phyloP scores from a whole-genome alignment of 2,888 invertebrate species.

The Clivina fossor region DNA sequence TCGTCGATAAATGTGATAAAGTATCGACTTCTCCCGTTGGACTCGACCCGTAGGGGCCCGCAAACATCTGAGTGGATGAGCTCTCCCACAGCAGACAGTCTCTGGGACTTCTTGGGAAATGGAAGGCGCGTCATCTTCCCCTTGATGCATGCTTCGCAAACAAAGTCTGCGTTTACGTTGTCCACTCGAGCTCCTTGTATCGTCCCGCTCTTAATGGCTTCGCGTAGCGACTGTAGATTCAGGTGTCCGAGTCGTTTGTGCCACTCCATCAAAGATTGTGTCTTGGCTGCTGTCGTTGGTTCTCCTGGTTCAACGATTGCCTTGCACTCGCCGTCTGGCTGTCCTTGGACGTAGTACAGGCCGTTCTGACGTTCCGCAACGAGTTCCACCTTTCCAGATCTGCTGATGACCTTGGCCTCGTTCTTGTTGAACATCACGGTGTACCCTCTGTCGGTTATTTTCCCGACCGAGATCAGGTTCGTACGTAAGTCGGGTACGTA shows the following conservation, averaged over 20 bases:
- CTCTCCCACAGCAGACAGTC: slow-evolving; percentile 31
- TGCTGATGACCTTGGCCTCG: slow-evolving; percentile 19
- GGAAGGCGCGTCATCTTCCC: slow-evolving; percentile 32
- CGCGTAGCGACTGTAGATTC: slow-evolving; percentile 5
- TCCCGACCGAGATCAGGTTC: slow-evolving; percentile 18
- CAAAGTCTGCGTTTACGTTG: slow-evolving; percentile 20
- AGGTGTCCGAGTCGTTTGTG: slow-evolving; percentile 14
- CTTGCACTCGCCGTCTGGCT: not conserved
- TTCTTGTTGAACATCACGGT: slow-evolving; percentile 25
- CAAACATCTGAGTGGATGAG: slow-evolving; percentile 41
- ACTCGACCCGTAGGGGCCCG: slow-evolving; percentile 39
- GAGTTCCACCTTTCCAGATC: not conserved
- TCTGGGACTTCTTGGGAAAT: slow-evolving; percentile 29
- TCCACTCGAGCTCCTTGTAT: slow-evolving; percentile 25
- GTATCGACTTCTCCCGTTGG: slow-evolving; percentile 37
- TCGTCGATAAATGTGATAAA: slow-evolving; percentile 42
- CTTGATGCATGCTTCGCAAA: slow-evolving; percentile 30
- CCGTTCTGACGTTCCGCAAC: slow-evolving; percentile 2
- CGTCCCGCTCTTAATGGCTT: slow-evolving; percentile 5
- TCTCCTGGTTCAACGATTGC: not conserved
- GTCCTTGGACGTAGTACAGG: slow-evolving; percentile 1
- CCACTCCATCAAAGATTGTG: slow-evolving; percentile 6
- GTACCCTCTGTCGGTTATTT: slow-evolving; percentile 15
- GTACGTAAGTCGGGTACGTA: slow-evolving; percentile 26
- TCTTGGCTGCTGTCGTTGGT: not conserved